Conservation (phyloP, 2,113 vertebrate genomes). For the Bubalus kerabau region DNA sequence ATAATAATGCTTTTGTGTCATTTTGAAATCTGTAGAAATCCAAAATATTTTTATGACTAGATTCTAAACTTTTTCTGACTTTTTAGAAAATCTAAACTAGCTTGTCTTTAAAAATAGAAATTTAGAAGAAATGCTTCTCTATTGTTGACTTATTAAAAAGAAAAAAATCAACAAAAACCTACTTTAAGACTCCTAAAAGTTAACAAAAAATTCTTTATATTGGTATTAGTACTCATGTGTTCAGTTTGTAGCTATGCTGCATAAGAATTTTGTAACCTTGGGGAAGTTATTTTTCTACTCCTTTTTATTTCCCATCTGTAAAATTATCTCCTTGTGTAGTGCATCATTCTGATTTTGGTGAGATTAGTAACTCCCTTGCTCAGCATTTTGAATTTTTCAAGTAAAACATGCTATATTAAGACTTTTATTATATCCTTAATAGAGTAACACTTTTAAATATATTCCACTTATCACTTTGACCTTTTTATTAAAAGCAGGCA, state of each 20-base stretch:
- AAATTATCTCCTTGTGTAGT: not conserved
- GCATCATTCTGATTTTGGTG: not conserved
- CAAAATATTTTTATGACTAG: slow-evolving; percentile 2
- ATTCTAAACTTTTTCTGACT: slow-evolving; percentile 14
- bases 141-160: not conserved
- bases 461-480: not conserved
- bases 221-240: not conserved
- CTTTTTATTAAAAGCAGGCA: not conserved
- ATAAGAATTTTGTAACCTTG: not conserved
- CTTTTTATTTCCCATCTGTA: not conserved
- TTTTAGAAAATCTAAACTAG: slow-evolving; percentile 8
- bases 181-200: not conserved
- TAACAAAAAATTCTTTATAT: not conserved
- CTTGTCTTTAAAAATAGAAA: not conserved
- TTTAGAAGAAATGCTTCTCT: not conserved
- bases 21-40: not conserved
- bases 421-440: slow-evolving; percentile 16
- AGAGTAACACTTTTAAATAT: slow-evolving; percentile 31
- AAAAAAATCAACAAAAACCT: not conserved
- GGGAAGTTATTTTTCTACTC: not conserved
- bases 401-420: not conserved
- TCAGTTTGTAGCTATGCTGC: not conserved
- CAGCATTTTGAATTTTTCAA: slow-evolving; percentile 33
- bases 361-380: slow-evolving; percentile 3
- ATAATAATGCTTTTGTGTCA: not conserved